Base-by-base conservation (phyloP, 2,888 invertebrate species). In the Pinctada fucata region DNA sequence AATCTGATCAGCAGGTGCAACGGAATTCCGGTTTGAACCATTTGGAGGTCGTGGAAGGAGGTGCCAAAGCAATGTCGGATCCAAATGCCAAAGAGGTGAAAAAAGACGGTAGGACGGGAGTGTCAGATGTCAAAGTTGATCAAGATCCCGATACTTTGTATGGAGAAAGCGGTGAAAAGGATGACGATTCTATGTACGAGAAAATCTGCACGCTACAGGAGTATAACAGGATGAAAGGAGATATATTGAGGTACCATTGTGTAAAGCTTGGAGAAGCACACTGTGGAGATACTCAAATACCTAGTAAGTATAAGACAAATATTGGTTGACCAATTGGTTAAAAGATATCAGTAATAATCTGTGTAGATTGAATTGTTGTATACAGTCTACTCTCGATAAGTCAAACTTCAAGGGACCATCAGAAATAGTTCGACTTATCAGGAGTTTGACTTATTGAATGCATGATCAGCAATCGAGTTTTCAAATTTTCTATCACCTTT, bases 201-300 rank as follows among this genome's bases (percentile, higher is more conserved):
- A 72, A 77, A 16, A 48, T 72, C 63, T 90, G 90, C 77, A 84
- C 86, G 10, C 82, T 84, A 47, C 83, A 86, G 45, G 86, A 89
- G 50, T 88, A 87, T 78, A 70, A 76, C 77, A 81, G 85, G 80
- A 90, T 91, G 80, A 91, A 90, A 79, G 88, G 87, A 3, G 84
- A 86, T 72, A 84, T 91, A 8, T 80, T 91, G 13, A 81, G 84
- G 77, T 90, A 87, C 77, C 88, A 91, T 81, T 91, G 90, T 85
- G 83, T 87, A 68, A 85, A 84, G 72, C 89, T 90, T 79, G 86
- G 84, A 47, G 88, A 88, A 75, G 84, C 84, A 48, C 81, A 90
- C 81, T 90, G 90, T 80, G 85, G 87, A 70, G 80, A 81, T 10
- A 66, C 50, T 31, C 45, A 52, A 5, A 45, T 82, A 4, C 75